These are phyloP conservation scores for Terrapene triunguis DNA, from an alignment of 2,113 vertebrate species.

Conservation along the genomic window DNA sequence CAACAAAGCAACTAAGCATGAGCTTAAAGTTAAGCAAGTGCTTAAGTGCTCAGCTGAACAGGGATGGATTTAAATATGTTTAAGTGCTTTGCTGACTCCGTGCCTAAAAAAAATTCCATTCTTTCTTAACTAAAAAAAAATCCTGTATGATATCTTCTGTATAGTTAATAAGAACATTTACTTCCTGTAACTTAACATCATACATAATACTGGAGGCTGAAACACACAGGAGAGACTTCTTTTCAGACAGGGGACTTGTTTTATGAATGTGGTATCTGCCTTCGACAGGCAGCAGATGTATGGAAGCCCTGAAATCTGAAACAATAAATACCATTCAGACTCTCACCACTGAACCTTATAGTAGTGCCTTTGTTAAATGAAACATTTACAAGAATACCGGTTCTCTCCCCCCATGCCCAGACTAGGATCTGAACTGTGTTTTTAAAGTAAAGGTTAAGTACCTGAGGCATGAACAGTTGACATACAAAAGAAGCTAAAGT, in stretches of 20 bases:
- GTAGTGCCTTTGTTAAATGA: constrained; percentile 89
- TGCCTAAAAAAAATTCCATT: neutral
- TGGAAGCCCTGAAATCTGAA: constrained; percentile 84
- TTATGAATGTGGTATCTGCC: constrained; percentile 89
- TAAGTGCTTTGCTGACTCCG: constrained; percentile 4
- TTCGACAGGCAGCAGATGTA: constrained; percentile 94
- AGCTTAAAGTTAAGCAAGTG: neutral
- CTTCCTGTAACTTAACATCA: constrained; percentile 31
- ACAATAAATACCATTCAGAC: constrained; percentile 94
- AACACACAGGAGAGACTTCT: constrained; percentile 53
- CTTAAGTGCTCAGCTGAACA: neutral
- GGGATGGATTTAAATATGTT: neutral
- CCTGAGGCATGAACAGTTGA: constrained; percentile 78
- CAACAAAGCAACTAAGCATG: neutral
- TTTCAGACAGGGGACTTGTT: constrained; percentile 80
- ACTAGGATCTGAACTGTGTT: constrained; percentile 77
- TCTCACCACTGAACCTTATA: constrained; percentile 74
- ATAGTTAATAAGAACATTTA: constrained; percentile 53
- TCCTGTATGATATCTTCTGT: neutral
- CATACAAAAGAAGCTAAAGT: constrained; percentile 79
- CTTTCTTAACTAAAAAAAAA: neutral
- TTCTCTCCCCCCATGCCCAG: constrained; percentile 28
- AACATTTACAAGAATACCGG: constrained; percentile 87
- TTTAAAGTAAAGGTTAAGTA: constrained; percentile 84
- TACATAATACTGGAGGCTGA: constrained; percentile 24